Evolutionary conservation across 2,113 vertebrate genomes (phyloP).

Genomic region (Centrocercus urophasianus): DNA sequence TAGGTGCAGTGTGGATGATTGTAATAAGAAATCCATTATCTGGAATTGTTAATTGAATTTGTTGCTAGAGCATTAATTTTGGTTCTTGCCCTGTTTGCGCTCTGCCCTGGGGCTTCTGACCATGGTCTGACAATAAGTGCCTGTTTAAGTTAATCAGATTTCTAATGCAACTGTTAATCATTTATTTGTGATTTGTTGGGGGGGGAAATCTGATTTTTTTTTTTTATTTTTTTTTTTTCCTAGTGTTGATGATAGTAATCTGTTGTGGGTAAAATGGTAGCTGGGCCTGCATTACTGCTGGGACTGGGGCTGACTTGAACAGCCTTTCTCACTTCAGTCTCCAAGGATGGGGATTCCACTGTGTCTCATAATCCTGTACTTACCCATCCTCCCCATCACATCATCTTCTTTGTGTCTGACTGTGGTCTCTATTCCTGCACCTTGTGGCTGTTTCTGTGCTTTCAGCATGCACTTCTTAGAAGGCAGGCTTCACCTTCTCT

Average conservation of each 20-base stretch:
- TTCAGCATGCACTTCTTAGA: neutral
- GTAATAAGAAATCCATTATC: neutral
- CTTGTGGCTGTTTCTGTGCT: neutral
- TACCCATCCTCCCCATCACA: neutral
- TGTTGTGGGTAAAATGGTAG: neutral
- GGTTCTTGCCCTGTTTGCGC: neutral
- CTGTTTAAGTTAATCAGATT: neutral
- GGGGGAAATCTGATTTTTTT: neutral
- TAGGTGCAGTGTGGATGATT: neutral
- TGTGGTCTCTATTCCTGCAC: neutral
- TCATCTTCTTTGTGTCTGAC: neutral
- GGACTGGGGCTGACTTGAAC: neutral
- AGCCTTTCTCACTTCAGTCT: fast-evolving
- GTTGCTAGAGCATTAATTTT: neutral
- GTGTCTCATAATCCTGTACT: neutral
- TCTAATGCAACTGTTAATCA: neutral
- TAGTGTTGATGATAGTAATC: neutral
- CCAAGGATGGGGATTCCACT: neutral
- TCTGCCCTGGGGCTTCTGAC: neutral
- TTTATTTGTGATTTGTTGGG: neutral
- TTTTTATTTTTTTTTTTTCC: neutral
- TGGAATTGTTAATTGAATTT: neutral
- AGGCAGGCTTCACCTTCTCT: neutral
- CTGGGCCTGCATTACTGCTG: neutral
- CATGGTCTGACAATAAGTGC: neutral